Evolutionary conservation across 2,113 vertebrate genomes (phyloP).

Genomic region (Calidris pygmaea): DNA sequence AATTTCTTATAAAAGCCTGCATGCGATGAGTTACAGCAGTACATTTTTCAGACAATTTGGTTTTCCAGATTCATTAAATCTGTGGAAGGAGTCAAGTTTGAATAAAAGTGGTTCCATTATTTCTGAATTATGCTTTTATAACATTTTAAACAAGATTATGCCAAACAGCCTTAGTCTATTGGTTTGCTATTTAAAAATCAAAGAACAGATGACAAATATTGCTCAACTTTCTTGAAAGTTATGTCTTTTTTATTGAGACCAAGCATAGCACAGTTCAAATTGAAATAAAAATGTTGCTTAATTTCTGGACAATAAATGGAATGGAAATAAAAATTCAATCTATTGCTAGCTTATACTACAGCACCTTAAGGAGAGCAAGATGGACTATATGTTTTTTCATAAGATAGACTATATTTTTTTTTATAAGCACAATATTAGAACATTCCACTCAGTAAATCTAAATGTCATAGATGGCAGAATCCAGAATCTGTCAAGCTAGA

Average conservation of each 20-base stretch:
- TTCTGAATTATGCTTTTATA: slow-evolving; percentile 30
- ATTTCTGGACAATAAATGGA: neutral
- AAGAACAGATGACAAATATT: neutral
- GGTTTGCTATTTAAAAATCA: neutral
- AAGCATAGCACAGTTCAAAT: neutral
- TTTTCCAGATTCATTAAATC: slow-evolving; percentile 31
- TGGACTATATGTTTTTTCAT: neutral
- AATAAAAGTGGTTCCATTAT: slow-evolving; percentile 28
- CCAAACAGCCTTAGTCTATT: neutral
- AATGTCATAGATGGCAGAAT: neutral
- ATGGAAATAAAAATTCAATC: neutral
- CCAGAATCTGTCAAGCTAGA: neutral
- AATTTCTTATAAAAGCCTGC: slow-evolving; percentile 40
- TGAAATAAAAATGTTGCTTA: neutral
- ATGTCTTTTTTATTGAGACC: neutral
- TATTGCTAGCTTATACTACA: neutral
- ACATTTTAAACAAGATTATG: slow-evolving; percentile 40
- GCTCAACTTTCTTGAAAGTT: neutral
- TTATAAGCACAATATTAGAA: neutral
- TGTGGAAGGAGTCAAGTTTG: slow-evolving; percentile 20
- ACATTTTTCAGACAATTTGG: slow-evolving; percentile 20
- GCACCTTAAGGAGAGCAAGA: neutral
- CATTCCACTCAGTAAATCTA: neutral
- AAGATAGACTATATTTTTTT: neutral
- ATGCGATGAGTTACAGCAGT: slow-evolving; percentile 11